Base-by-base conservation (phyloP, 2,888 invertebrate genomes). In the Cryptocheilus praepositus region DNA sequence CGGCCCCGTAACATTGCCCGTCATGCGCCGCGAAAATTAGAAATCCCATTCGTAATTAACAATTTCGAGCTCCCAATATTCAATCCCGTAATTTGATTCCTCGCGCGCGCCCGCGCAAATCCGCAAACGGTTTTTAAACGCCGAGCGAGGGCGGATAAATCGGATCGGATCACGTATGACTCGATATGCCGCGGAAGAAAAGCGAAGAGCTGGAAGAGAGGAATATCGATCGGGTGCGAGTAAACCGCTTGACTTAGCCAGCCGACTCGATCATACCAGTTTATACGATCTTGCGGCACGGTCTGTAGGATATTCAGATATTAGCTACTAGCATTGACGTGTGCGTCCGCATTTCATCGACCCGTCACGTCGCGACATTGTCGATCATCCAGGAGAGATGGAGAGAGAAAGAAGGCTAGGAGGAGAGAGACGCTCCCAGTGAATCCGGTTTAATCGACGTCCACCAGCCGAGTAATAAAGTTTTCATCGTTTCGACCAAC, bases 401-500 rank as follows among this genome's bases (percentile, higher is more conserved):
- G 44, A 36, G 25, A 36, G 36, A 11, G 36, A 36, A 11, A 36
- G 36, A 36, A 11, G 11, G 13, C 21, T 4, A 1, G 25, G n/a
- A 36, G 36, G 11, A 36, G 36, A 36, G 36, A 36, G 7, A 36
- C 36, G 36, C 36, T 36, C 11, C 36, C 36, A 36, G 36, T 36
- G 36, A 36, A 36, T 36, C 36, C 36, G 36, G 36, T 36, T 36
- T 36, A 36, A 36, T 36, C 36, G 36, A 36, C 36, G 36, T 36
- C 36, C 36, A 11, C 36, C 36, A 36, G 36, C 13, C 45, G 67
- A 58, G 63, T 73, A 76, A 72, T 74, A 70, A 72, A 76, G 69
- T 74, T 73, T 75, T 71, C 65, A 69, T 71, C 69, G 74, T 74
- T 70, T 63, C 70, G 70, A 61, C 61, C 60, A 45, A 64, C 64